A percentile compares a stretch with the other conserved stretches of the same genome.
Evolutionary conservation across 2,888 invertebrate species (phyloP).

Genomic region (Dasypogon diadema): DNA sequence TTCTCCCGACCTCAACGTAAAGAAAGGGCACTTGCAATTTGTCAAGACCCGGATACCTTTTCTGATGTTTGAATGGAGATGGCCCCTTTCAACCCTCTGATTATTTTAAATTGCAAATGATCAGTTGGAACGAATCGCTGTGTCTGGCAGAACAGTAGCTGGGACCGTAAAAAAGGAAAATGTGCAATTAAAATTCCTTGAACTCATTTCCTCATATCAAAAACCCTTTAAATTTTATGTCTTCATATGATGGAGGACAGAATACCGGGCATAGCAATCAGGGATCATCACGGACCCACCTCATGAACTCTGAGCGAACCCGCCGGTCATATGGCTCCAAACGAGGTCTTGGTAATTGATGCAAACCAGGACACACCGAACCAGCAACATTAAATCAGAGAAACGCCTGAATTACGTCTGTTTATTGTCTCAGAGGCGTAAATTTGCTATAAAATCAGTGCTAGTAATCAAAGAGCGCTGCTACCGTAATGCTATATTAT

Average conservation of each 20-base stretch:
- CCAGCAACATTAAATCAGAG: conserved; percentile 38
- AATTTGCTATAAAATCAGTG: conserved; percentile 55
- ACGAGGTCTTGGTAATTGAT: conserved; percentile 39
- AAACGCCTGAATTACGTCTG: conserved; percentile 39
- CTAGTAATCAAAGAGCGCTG: conserved; percentile 53
- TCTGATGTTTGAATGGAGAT: neutral
- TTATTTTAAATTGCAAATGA: conserved; percentile 14
- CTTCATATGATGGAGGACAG: conserved; percentile 44
- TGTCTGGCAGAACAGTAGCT: neutral
- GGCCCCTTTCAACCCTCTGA: neutral
- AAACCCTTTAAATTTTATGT: conserved; percentile 45
- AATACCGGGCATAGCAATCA: conserved; percentile 30
- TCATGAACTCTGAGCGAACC: neutral
- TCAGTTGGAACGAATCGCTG: neutral
- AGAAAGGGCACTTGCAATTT: neutral
- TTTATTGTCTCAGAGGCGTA: conserved; percentile 55
- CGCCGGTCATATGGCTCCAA: conserved; percentile 18
- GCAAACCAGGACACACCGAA: conserved; percentile 10
- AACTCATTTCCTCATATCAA: conserved; percentile 30
- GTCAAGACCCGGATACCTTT: neutral
- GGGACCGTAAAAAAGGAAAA: neutral
- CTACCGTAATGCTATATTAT: conserved; percentile 46
- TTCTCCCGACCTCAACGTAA: too few relatives aligned
- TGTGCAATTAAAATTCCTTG: neutral
- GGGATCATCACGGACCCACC: conserved; percentile 31